These are phyloP conservation scores for Amphipoea oculea DNA, from an alignment of 2,888 invertebrate genomes.

Conservation along the genomic window DNA sequence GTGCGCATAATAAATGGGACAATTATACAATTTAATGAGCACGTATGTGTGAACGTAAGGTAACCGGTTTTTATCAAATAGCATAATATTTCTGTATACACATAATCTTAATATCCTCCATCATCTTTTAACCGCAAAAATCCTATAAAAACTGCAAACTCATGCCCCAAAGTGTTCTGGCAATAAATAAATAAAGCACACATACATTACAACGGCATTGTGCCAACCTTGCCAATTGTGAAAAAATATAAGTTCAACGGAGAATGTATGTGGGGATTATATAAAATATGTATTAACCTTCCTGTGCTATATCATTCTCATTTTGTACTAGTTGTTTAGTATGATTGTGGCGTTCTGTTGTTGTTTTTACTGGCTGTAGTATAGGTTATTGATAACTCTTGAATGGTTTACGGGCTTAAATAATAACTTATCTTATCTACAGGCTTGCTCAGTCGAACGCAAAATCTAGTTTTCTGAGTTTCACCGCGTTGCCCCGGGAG, in stretches of 20 bases:
- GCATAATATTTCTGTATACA: neutral
- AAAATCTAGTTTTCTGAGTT: conserved; percentile 24
- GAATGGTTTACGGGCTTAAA: neutral
- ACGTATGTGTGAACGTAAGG: too few relatives aligned
- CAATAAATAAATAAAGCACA: conserved; percentile 55
- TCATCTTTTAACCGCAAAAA: conserved; percentile 20
- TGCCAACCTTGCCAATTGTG: conserved; percentile 49
- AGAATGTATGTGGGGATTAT: conserved; percentile 47
- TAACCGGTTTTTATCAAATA: too few relatives aligned
- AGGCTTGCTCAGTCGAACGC: neutral
- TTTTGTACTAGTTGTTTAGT: conserved; percentile 19
- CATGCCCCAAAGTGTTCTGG: conserved; percentile 35
- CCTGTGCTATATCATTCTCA: conserved; percentile 12
- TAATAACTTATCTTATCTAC: conserved; percentile 6
- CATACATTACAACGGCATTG: conserved; percentile 46
- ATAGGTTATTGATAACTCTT: neutral
- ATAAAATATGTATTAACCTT: conserved; percentile 49
- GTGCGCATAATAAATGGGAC: too few relatives aligned
- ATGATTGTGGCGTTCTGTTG: neutral
- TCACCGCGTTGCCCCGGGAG: neutral
- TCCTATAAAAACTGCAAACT: conserved; percentile 36
- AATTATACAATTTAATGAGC: too few relatives aligned
- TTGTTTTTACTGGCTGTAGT: neutral
- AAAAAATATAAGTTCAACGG: conserved; percentile 45
- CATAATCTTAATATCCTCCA: conserved; percentile 1